phyloP scores from a whole-genome alignment of 2,888 invertebrate species.

The Apoda limacodes region DNA sequence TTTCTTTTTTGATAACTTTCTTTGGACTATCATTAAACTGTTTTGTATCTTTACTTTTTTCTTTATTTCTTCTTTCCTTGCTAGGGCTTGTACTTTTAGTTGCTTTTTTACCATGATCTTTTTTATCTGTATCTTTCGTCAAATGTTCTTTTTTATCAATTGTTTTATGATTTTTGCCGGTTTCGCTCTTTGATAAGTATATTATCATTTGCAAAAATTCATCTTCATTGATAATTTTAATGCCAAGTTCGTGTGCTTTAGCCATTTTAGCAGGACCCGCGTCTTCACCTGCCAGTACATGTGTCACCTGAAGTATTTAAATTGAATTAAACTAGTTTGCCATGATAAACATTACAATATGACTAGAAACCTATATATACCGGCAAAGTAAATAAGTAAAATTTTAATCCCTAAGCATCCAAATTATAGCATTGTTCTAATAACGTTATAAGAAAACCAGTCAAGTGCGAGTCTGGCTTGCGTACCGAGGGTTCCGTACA shows the following conservation, averaged over 20 bases:
- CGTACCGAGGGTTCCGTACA: no score
- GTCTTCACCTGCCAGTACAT: conserved; percentile 87
- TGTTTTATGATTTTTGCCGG: conserved; percentile 15
- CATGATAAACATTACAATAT: no score
- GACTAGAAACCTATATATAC: no score
- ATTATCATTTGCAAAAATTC: conserved; percentile 83
- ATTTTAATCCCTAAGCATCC: no score
- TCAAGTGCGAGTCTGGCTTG: no score
- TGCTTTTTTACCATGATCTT: conserved; percentile 17
- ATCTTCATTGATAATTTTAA: conserved; percentile 85
- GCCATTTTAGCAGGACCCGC: conserved; percentile 86
- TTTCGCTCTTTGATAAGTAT: conserved; percentile 49
- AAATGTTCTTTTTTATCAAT: conserved; percentile 17
- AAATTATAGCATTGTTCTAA: no score
- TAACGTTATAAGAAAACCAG: no score
- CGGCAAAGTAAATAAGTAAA: no score
- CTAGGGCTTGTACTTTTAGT: conserved; percentile 22
- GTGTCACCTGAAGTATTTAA: conserved; percentile 68
- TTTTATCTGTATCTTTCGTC: conserved; percentile 27
- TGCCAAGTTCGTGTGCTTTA: conserved; percentile 78
- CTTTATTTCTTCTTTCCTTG: conserved; percentile 19
- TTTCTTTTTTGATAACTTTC: conserved; percentile 18
- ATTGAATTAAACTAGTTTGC: neutral
- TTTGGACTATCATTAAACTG: conserved; percentile 14
- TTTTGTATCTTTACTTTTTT: conserved; percentile 15